Conservation (phyloP, 2,797 vertebrate genomes). For the Triplophysa bombifrons region DNA sequence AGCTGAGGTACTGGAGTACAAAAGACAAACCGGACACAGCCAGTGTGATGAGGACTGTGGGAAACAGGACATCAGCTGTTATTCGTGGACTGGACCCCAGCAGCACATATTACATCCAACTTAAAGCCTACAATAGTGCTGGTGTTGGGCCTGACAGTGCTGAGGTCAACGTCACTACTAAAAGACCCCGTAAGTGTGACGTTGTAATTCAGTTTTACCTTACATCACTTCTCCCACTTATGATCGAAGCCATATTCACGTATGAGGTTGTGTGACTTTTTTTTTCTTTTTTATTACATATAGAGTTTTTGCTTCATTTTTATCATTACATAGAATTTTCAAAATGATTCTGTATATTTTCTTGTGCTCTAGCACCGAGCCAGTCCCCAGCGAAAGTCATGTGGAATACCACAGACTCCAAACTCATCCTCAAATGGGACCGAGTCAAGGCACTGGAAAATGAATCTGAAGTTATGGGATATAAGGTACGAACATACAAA, state of each 20-base stretch:
- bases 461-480: slow-evolving; percentile 96
- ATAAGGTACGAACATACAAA: slow-evolving; percentile 81
- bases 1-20: slow-evolving; percentile 89
- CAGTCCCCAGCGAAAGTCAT: slow-evolving; percentile 93
- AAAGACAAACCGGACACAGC: slow-evolving; percentile 85
- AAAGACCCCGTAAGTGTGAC: slow-evolving; percentile 88
- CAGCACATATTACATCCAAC: slow-evolving; percentile 83
- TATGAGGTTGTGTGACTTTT: background rate
- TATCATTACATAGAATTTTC: too few relatives aligned
- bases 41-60: slow-evolving; percentile 81
- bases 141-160: slow-evolving; percentile 87
- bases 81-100: slow-evolving; percentile 85
- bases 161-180: slow-evolving; percentile 89
- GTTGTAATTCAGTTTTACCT: background rate
- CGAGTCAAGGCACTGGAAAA: slow-evolving; percentile 94
- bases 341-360: too few relatives aligned
- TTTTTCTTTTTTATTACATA: too few relatives aligned
- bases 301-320: too few relatives aligned
- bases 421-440: slow-evolving; percentile 95
- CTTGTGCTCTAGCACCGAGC: slow-evolving; percentile 81
- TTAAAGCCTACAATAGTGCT: slow-evolving; percentile 89
- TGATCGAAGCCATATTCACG: background rate
- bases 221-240: background rate
- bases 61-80: slow-evolving; percentile 83
- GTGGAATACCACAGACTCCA: slow-evolving; percentile 95